Percentiles rank a stretch among this genome's conserved stretches.
These are phyloP conservation scores for Chrysogorgia sp. DNA, from an alignment of 92 coral and sea anemone genomes.

Conservation along the genomic window DNA sequence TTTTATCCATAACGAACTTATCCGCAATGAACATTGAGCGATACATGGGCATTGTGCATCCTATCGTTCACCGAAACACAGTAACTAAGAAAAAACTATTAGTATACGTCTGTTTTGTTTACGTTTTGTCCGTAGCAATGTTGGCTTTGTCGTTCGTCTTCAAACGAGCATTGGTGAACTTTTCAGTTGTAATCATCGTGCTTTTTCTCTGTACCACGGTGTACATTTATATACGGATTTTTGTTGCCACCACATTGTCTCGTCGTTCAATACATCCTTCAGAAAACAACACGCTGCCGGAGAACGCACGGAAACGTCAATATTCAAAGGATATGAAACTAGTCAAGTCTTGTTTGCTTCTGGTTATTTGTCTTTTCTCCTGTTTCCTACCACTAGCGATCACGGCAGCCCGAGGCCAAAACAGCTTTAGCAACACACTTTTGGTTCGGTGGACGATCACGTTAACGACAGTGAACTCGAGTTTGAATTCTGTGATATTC, in stretches of 20 bases:
- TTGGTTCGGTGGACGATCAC: conserved; percentile 1
- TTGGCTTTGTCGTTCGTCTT: neutral
- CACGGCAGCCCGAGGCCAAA: neutral
- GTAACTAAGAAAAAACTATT: conserved; percentile 14
- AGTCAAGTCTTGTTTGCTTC: conserved; percentile 14
- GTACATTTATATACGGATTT: neutral
- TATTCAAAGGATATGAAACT: conserved; percentile 3
- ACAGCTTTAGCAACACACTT: neutral
- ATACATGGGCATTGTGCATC: conserved; percentile 2
- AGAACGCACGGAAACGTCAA: no score
- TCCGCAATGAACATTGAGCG: conserved; percentile 12
- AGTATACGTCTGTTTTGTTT: neutral
- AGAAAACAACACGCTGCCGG: neutral
- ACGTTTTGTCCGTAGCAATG: neutral
- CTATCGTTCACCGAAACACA: conserved; percentile 3
- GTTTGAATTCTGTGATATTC: conserved; percentile 14
- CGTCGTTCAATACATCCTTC: neutral
- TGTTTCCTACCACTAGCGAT: conserved; percentile 16
- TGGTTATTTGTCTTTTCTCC: conserved; percentile 1
- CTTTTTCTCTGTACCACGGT: neutral
- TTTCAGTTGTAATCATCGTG: neutral
- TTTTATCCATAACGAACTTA: conserved; percentile 1
- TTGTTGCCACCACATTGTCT: neutral
- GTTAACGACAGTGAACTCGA: conserved; percentile 7
- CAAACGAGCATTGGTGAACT: neutral